Evolutionary conservation across 2,797 vertebrate genomes (phyloP), one percentile per base, ranked within the genome.

Genomic region (Argya squamiceps): DNA sequence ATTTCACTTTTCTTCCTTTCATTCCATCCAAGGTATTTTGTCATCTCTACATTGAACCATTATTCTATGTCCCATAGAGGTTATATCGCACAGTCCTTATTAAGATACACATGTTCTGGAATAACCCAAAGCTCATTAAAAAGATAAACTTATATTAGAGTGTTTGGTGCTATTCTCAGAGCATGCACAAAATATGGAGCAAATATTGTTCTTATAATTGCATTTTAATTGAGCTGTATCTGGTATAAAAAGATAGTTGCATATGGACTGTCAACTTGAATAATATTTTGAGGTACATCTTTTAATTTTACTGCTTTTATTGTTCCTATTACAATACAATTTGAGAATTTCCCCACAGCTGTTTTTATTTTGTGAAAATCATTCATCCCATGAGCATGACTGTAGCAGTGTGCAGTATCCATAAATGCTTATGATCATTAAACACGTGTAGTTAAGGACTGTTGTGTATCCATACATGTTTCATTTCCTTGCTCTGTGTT

Each of bases 301-400:
- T 98, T 98, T 97, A 97, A 97, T 97, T 98, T 97, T 97, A 96
- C 95, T 94, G 94, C 88, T 97, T 98, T 98, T 98, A 98, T 97
- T 97, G 96, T 97, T 97, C 96, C 92, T 96, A 95, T 96, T 97
- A 96, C 60, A 89, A 87, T 97, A 96, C 60, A 89, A 87, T 97
- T 97, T 94, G 96, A 87, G 90, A 92, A 98, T 97, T 97, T 98
- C 92, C 96, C 97, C 96, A 97, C 97, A 98, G 97, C 97, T 98
- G 97, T 97, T 98, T 98, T 97, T 98, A 97, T 97, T 98, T 97
- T 92, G 43, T 91, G 80, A 96, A 97, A 97, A 97, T 97, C 97
- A 98, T 97, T 97, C 95, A 97, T 98, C 97, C 97, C 97, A 91
- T 76, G 96, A 98, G 97, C 93, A 86, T 84, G 95, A 95, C 94